Base-by-base conservation (phyloP, 1,140 invertebrate species). In the Drosophila repleta region DNA sequence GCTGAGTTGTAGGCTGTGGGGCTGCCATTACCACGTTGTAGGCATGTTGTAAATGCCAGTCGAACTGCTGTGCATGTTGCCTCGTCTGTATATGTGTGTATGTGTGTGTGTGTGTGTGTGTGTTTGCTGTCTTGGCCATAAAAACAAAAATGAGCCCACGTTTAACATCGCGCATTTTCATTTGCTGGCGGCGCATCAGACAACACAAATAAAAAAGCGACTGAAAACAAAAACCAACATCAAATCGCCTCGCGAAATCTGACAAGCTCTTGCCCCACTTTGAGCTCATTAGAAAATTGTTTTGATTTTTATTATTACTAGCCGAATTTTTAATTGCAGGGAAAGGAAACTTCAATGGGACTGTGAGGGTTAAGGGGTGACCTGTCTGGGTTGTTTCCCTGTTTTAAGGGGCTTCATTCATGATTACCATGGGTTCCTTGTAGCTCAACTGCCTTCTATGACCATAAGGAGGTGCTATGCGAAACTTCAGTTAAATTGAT, bases 41-140 rank as follows among this genome's bases (percentile, higher is more conserved):
- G 82, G 79, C 82, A 87, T 87, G 82, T 87, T 87, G 83, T 87
- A 87, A 87, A 87, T 87, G 82, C 82, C 82, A 87, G 75, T 45
- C 83, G 83, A 88, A 76, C 71, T 39, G 53, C 76, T 58, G 79
- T 74, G 63, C 43, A 68, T 72, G 78, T 82, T 81, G 79, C 81
- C 55, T 68, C 51, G 29, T 37, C 26, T 48, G 26, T 66, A 49
- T 51, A n/a, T 24, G 24, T 4, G 24, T 3, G 4, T 24, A 24
- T 24, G 7, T 29, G 6, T 8, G 5, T 29, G 29, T 62, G 43
- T 63, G 51, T 57, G 58, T 63, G 67, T 52, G 17, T 57, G 37
- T 63, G 62, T 72, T 57, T 75, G 66, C 61, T 73, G 66, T 80
- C 76, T 79, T 87, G 70, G 66, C 82, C 79, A 87, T 88, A 88